phyloP scores from a whole-genome alignment of 1,140 invertebrate species.

The Zophobas morio region DNA sequence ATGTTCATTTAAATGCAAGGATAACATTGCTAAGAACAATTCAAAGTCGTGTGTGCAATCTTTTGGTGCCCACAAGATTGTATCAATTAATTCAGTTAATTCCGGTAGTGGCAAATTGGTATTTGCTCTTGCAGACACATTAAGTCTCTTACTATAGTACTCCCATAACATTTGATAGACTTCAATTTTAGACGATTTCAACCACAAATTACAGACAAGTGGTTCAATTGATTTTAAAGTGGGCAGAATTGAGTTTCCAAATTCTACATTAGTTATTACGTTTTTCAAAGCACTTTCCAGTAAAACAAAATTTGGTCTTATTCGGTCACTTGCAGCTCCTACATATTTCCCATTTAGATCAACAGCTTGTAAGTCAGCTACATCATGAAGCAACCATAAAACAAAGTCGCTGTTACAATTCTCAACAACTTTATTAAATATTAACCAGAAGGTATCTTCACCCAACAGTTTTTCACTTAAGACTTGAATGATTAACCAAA shows the following conservation, averaged over 20 bases:
- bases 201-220: conserved; percentile 58
- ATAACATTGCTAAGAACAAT: conserved; percentile 60
- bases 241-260: conserved; percentile 43
- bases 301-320: conserved; percentile 56
- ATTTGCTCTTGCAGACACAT: conserved; percentile 54
- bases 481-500: conserved; percentile 54
- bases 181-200: conserved; percentile 58
- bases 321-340: conserved; percentile 41
- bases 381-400: conserved; percentile 55
- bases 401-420: conserved; percentile 49
- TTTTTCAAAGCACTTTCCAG: conserved; percentile 50
- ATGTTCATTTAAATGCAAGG: conserved; percentile 58
- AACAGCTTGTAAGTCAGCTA: conserved; percentile 45
- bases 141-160: conserved; percentile 62
- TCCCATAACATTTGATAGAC: conserved; percentile 62
- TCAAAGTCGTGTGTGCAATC: conserved; percentile 60
- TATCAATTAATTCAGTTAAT: conserved; percentile 53
- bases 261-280: conserved; percentile 45
- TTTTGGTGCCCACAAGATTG: conserved; percentile 48
- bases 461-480: conserved; percentile 49
- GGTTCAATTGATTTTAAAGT: conserved; percentile 58
- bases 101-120: conserved; percentile 44
- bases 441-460: conserved; percentile 53
- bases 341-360: conserved; percentile 47
- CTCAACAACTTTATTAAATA: conserved; percentile 54